Conservation (phyloP, 2,797 vertebrate genomes). For the Lates japonicus region DNA sequence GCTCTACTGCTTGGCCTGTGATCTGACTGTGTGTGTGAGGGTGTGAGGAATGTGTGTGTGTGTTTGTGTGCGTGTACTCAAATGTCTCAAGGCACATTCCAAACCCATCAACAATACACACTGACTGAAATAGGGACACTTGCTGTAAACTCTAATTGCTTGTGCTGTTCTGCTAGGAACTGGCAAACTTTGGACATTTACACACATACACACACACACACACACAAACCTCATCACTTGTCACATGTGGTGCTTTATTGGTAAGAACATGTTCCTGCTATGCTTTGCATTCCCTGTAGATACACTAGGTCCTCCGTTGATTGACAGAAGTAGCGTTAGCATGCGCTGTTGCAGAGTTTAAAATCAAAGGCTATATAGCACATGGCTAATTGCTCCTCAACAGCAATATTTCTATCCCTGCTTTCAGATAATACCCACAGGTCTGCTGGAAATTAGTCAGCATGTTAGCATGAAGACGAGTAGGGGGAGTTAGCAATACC, state of each 20-base stretch:
- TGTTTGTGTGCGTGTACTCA: constrained; percentile 12
- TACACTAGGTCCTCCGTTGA: constrained; percentile 41
- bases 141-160: constrained; percentile 61
- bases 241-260: constrained; percentile 47
- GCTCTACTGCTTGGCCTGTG: constrained; percentile 46
- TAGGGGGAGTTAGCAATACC: constrained; percentile 12
- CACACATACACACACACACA: constrained; percentile 10
- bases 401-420: constrained; percentile 53
- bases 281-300: constrained; percentile 48
- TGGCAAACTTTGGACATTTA: too few species aligned
- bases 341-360: too few species aligned
- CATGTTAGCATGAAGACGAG: constrained; percentile 39
- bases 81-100: constrained; percentile 70
- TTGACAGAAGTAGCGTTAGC: constrained; percentile 29
- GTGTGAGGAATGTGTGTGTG: constrained; percentile 11
- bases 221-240: constrained; percentile 12
- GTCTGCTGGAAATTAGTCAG: constrained; percentile 36
- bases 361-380: constrained; percentile 6
- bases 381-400: constrained; percentile 3
- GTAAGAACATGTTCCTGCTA: constrained; percentile 23
- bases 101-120: constrained; percentile 68
- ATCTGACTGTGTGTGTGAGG: constrained; percentile 14
- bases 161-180: constrained; percentile 52
- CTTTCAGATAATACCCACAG: constrained; percentile 27
- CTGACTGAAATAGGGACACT: constrained; percentile 71